Base-by-base conservation (phyloP, 30 jellyfish, hydroid and myxozoan species). In the Cassiopea andromeda region DNA sequence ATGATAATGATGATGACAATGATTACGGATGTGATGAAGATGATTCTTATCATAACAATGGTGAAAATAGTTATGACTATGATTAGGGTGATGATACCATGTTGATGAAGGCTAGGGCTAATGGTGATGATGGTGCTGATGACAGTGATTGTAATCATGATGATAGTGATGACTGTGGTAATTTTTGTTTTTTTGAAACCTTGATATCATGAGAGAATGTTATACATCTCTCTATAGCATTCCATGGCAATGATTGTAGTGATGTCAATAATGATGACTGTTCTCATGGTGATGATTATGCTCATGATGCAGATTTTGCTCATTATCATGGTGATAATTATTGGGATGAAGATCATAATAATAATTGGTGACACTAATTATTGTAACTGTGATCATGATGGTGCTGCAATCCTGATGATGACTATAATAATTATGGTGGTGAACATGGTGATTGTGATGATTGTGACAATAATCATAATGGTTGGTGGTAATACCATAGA, bases 1-100 rank as follows among this genome's bases (percentile, higher is more conserved):
- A 75, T 27, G 60, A 75, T 75, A 16, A 75, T 75, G 61, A 75
- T 45, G 60, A 75, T 45, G 84, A 75, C 9, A 16, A 45, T 75
- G 84, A 75, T 75, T 7, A 75, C 1, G 60, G 18, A 5, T 7
- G 18, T 8, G 60, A 75, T 75, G 84, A 75, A 7, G 61, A 75
- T 75, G 60, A 75, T 75, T 7, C 9, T 45, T 6, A 45, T 27
- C 77, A n/a, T 27, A 49, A n/a, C n/a, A 8, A 27, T 45, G 9
- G 18, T n/a, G 60, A 75, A 7, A 75, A 45, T 45, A 8, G 18
- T 45, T 6, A 75, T 45, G 84, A 75, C 0, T 6, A 75, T 75
- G 84, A 75, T 27, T 27, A 27, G 38, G 38, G 38, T 27, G 38
- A 27, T 27, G 38, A 27, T 27, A 27, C 38, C 38, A 27, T 27